Evolutionary conservation across 2,888 invertebrate species (phyloP).

Genomic region (Conus canariensis): DNA sequence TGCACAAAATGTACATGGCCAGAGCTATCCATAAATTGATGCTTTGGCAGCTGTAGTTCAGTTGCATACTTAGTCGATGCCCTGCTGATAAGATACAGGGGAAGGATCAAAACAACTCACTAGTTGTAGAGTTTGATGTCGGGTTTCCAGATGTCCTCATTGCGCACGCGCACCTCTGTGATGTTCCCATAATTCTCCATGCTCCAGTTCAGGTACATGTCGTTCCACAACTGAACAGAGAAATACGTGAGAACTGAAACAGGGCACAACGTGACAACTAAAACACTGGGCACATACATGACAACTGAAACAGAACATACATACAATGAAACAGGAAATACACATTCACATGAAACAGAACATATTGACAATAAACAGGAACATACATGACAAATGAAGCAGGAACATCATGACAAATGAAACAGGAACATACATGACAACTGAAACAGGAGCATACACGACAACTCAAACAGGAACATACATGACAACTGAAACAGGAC

Average conservation of each 20-base stretch:
- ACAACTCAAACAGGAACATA: no score
- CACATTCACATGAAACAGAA: background rate
- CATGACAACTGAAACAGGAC: conserved; percentile 55
- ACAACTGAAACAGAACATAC: background rate
- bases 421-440: no score
- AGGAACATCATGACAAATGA: no score
- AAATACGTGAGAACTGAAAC: no score
- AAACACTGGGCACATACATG: background rate
- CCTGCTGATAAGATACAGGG: no score
- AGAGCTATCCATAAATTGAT: no score
- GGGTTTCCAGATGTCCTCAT: conserved; percentile 69
- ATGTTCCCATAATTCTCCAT: conserved; percentile 67
- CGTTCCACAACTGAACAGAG: conserved; percentile 66
- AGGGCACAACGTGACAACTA: background rate
- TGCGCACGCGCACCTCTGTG: conserved; percentile 67
- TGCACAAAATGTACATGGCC: no score
- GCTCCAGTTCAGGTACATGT: conserved; percentile 70
- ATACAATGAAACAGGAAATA: background rate
- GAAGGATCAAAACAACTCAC: conserved; percentile 57
- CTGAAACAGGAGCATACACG: no score
- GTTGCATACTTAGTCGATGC: no score
- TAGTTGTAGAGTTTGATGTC: conserved; percentile 74
- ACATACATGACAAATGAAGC: no score
- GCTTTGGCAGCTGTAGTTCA: no score
- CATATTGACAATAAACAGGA: no score